These are phyloP conservation scores for Amblyornis subalaris DNA, from an alignment of 2,113 vertebrate species.

Conservation along the genomic window DNA sequence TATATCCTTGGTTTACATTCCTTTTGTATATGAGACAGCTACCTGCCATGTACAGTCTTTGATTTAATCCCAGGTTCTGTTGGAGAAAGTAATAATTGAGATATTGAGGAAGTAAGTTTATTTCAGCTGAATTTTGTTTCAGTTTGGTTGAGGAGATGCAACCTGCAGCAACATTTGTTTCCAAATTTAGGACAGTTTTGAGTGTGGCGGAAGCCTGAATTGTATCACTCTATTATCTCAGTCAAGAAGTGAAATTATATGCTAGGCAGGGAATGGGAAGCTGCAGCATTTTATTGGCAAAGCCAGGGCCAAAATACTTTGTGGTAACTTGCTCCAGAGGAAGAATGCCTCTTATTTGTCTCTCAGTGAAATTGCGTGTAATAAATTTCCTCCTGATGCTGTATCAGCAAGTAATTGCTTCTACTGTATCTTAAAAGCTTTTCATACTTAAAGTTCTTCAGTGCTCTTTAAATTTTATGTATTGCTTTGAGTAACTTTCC, in stretches of 20 bases:
- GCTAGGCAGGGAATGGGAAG: not conserved
- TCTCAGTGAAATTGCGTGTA: not conserved
- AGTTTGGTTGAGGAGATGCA: constrained; percentile 2
- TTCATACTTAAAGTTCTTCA: not conserved
- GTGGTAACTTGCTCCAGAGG: not conserved
- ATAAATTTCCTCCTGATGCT: constrained; percentile 30
- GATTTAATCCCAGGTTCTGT: constrained; percentile 7
- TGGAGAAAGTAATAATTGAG: constrained; percentile 14
- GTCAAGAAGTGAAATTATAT: constrained; percentile 10
- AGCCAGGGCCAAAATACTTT: not conserved
- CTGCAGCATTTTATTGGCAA: not conserved
- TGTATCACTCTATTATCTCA: not conserved
- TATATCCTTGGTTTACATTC: not conserved
- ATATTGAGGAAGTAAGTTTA: constrained; percentile 13
- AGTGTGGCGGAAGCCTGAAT: not conserved
- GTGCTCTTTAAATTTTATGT: constrained; percentile 30
- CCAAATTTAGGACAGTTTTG: constrained; percentile 34
- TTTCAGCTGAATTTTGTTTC: constrained; percentile 34
- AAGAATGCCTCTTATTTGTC: not conserved
- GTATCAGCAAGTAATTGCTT: constrained; percentile 38
- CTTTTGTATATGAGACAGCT: not conserved
- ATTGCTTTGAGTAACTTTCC: constrained; percentile 18
- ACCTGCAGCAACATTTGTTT: constrained; percentile 8
- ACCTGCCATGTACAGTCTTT: not conserved
- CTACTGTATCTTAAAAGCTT: constrained; percentile 45